Base-by-base conservation (phyloP, 2,797 vertebrate genomes). In the Morus bassanus region DNA sequence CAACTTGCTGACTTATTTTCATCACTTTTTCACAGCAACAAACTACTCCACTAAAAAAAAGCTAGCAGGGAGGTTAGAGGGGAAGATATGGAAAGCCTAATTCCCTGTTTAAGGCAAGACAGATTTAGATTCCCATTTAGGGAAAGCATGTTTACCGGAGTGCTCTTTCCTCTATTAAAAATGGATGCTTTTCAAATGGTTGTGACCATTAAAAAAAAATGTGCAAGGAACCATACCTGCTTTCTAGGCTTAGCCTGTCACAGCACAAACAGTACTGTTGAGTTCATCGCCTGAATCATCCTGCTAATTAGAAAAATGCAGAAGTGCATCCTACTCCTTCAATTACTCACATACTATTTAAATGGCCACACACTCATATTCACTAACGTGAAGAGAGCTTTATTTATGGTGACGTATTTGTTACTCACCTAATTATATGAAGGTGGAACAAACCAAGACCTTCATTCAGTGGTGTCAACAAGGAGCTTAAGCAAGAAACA, bases 401-500 rank as follows among this genome's bases (percentile, higher is more conserved):
- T 93, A 87, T 89, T 91, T 84, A 79, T 54, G 61, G 88, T 94
- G 94, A 97, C 31, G 10, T 88, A 75, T 51, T 79, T 77, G 84
- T 97, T 96, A 96, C 88, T 94, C 92, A 96, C 68, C 76, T 94
- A 92, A 97, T 94, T 88, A 93, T 9, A 86, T 15, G 63, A 91
- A 59, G 74, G 92, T 73, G 48, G 91, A 92, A 91, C 86, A 93
- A 96, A 33, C 56, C 0, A 1, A 91, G 85, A 92, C 72, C 57
- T 92, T 94, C 76, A 57, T 63, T 83, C 85, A 88, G 84, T 19
- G 57, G 75, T 5, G 30, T 91, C 91, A 94, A 96, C 81, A 92
- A 93, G 65, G 39, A 89, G 60, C 75, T 94, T 88, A 70, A 89
- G 86, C 67, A 89, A 82, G 83, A 81, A 85, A 41, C 43, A 68